Conservation (phyloP, 2,888 invertebrate species). For the Dione vanillae region DNA sequence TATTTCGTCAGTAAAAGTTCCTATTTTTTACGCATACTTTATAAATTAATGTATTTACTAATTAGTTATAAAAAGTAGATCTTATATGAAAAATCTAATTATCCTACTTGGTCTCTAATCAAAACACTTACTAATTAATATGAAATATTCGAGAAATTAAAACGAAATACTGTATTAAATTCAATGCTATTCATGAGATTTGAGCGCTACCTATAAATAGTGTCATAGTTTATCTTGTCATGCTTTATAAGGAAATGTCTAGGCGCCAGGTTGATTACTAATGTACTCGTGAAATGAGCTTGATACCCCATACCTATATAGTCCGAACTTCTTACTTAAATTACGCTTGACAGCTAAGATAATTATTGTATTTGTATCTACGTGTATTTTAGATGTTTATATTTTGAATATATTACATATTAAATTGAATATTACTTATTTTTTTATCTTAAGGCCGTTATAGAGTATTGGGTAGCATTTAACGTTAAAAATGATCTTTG, state of each 20-base stretch:
- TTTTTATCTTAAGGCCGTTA: too few species aligned
- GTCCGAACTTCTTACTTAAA: slow-evolving; percentile 1
- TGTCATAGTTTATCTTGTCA: slow-evolving; percentile 40
- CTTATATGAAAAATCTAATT: background rate
- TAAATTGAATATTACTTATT: background rate
- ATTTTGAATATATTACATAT: background rate
- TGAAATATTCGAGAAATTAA: background rate
- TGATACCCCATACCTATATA: slow-evolving; percentile 28
- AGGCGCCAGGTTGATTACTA: slow-evolving; percentile 35
- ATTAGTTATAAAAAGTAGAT: background rate
- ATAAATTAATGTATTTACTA: background rate
- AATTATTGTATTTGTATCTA: background rate
- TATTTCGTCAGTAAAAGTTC: too few species aligned
- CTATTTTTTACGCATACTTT: background rate
- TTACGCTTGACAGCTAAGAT: background rate
- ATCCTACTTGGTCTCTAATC: background rate
- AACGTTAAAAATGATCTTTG: too few species aligned
- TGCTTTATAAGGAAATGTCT: slow-evolving; percentile 37
- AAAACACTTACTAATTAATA: slow-evolving; percentile 8
- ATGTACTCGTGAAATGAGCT: slow-evolving; percentile 16
- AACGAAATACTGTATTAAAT: background rate
- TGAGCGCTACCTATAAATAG: slow-evolving; percentile 34
- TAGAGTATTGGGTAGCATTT: too few species aligned
- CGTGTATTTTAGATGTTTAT: background rate
- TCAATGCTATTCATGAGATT: slow-evolving; percentile 26